A percentile compares a stretch with the other conserved stretches of the same genome.
Conservation (phyloP, 2,113 vertebrate species). For the Sapayoa aenigma region DNA sequence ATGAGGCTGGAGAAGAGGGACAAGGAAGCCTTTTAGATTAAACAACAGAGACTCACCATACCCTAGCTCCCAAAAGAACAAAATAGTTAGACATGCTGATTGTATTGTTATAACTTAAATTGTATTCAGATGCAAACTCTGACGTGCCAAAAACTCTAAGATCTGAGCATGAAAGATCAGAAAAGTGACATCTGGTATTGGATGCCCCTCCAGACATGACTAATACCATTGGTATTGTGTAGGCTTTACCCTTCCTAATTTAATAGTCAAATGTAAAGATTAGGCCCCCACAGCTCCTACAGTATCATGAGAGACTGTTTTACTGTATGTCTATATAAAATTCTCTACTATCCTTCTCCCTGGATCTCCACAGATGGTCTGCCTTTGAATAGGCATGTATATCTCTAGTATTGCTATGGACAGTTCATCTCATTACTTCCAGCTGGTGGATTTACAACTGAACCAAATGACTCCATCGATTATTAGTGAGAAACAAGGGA, state of each 20-base stretch:
- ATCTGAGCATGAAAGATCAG: conserved; percentile 72
- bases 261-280: conserved; percentile 75
- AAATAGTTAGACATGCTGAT: conserved; percentile 71
- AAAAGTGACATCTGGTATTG: conserved; percentile 80
- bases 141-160: conserved; percentile 75
- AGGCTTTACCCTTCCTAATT: conserved; percentile 74
- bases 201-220: conserved; percentile 80
- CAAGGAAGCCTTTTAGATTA: conserved; percentile 47
- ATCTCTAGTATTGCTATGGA: conserved; percentile 48
- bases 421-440: conserved; percentile 61
- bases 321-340: conserved; percentile 34
- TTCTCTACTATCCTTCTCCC: not conserved
- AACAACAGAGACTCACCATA: conserved; percentile 37
- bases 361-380: conserved; percentile 30
- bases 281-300: conserved; percentile 18
- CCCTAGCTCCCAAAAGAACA: conserved; percentile 63
- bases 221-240: conserved; percentile 79
- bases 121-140: conserved; percentile 76
- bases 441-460: conserved; percentile 62
- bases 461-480: conserved; percentile 59
- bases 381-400: conserved; percentile 13
- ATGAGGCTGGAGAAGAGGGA: not conserved
- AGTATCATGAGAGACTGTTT: conserved; percentile 39
- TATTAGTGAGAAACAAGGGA: conserved; percentile 65
- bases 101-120: conserved; percentile 77